Base-by-base conservation (phyloP, 2,888 invertebrate species). In the Drosophila pseudotalamancana region DNA sequence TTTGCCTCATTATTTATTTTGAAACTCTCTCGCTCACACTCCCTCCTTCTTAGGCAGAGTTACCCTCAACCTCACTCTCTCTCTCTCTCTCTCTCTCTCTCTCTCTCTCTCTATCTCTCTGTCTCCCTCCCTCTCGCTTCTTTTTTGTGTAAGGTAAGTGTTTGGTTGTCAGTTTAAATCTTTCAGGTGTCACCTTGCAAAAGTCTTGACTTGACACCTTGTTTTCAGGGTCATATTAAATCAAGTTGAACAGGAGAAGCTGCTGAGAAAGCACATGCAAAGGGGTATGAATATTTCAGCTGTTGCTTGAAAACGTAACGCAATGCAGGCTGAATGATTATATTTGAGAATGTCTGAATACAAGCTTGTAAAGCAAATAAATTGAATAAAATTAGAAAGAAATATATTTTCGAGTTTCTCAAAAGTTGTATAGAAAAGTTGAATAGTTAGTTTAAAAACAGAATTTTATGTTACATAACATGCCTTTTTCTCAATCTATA, bases 1-100 rank as follows among this genome's bases (percentile, higher is more conserved):
- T 75, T 61, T 63, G 37, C 25, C 51, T 59, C 72, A 64, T 72
- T 69, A 72, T 64, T 72, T 70, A 75, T 40, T 32, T 64, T 29
- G 14, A 74, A 72, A 50, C 51, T 74, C 53, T 46, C 12, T n/a
- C 18, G 16, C 42, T 42, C 27, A 6, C 25, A 14, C 23, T 27
- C 39, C 9, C 14, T 1, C 35, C 3, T 16, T 12, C 16, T n/a
- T n/a, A n/a, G n/a, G n/a, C n/a, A n/a, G n/a, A n/a, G n/a, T 14
- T 9, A 1, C 8, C 6, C 12, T 1, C 21, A 14, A 1, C 0
- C 21, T 12, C 4, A 32, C 3, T 6, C 14, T 6, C 12, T 18
- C 12, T 6, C n/a, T 19, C 14, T 19, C 14, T 25, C 23, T 39
- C 8, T 1, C 12, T 12, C 39, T 11, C 14, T 1, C 35, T 4